Evolutionary conservation across 2,888 invertebrate species (phyloP).

Genomic region (Watsonalla binaria): DNA sequence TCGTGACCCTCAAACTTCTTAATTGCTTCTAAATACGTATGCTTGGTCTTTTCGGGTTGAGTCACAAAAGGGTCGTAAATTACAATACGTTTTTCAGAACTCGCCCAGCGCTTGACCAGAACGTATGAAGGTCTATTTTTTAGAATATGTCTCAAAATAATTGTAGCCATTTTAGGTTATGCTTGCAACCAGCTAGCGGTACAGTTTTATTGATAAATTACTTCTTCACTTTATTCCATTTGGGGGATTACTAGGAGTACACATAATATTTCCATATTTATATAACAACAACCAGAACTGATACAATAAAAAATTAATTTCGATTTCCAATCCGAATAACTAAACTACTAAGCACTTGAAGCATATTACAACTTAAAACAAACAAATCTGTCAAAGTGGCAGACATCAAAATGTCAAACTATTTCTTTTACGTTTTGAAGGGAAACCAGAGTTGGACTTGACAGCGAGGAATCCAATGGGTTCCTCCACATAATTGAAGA

Average conservation of each 20-base stretch:
- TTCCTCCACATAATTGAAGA: too few species aligned
- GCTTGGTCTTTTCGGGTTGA: slow-evolving; percentile 79
- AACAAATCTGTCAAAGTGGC: too few species aligned
- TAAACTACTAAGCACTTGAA: too few species aligned
- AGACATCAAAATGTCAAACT: too few species aligned
- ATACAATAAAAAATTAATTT: too few species aligned
- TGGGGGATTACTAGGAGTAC: not conserved
- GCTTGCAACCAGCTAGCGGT: slow-evolving; percentile 4
- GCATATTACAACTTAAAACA: too few species aligned
- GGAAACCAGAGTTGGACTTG: too few species aligned
- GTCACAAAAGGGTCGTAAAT: slow-evolving; percentile 69
- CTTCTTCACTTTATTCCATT: not conserved
- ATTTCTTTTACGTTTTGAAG: too few species aligned
- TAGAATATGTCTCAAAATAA: slow-evolving; percentile 48
- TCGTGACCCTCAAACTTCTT: slow-evolving; percentile 85
- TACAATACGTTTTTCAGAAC: slow-evolving; percentile 55
- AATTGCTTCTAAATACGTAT: slow-evolving; percentile 85
- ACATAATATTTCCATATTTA: too few species aligned
- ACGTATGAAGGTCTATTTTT: slow-evolving; percentile 36
- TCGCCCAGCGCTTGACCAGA: slow-evolving; percentile 54
- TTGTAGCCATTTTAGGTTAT: slow-evolving; percentile 57
- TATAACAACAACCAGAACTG: too few species aligned
- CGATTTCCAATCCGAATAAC: too few species aligned
- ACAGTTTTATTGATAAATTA: not conserved
- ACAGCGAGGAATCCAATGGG: too few species aligned